Percentiles rank a stretch among this genome's conserved stretches.
Evolutionary conservation across 2,113 vertebrate genomes (phyloP).

Genomic region (Eretmochelys imbricata): DNA sequence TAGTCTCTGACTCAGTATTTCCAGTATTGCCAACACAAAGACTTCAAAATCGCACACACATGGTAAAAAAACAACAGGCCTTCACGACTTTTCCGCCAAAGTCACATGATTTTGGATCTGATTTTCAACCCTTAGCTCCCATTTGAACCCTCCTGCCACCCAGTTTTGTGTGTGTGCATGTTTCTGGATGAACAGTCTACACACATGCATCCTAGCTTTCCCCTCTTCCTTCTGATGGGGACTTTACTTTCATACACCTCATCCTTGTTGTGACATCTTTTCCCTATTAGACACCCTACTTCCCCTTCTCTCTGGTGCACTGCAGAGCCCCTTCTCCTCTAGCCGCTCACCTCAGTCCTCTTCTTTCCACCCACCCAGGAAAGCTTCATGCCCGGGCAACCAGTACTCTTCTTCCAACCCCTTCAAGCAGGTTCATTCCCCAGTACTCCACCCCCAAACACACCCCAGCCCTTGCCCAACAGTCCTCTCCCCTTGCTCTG

Average conservation of each 20-base stretch:
- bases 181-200: neutral
- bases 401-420: neutral
- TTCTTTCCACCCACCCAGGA: neutral
- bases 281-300: no score
- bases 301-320: neutral
- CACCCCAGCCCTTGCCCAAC: neutral
- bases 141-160: neutral
- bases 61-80: fast-evolving
- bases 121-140: neutral
- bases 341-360: neutral
- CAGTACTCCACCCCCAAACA: neutral
- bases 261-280: neutral
- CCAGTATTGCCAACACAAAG: neutral
- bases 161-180: neutral
- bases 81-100: neutral
- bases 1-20: neutral
- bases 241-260: neutral
- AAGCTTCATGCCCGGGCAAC: neutral
- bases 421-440: neutral
- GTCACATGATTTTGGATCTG: neutral
- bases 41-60: neutral
- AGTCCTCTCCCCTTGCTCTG: neutral
- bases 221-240: neutral
- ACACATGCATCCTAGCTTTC: neutral
- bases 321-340: neutral